A percentile compares a stretch with the other conserved stretches of the same genome.
Conservation (phyloP, 2,888 invertebrate species). For the Cordylochernes scorpioides region DNA sequence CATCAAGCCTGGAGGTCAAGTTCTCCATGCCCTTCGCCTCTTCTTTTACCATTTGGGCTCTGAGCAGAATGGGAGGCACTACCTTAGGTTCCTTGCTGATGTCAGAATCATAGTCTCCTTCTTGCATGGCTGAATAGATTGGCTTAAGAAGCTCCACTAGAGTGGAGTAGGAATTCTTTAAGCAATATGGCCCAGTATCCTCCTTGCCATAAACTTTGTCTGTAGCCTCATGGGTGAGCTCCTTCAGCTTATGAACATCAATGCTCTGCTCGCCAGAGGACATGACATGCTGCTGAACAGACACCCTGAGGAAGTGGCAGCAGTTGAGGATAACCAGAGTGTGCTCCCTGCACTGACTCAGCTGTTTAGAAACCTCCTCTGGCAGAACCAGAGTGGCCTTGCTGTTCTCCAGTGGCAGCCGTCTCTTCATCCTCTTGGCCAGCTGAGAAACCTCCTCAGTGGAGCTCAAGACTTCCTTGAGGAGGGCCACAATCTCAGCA, state of each 20-base stretch:
- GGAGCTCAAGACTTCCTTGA: constrained; percentile 43
- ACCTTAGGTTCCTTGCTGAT: constrained; percentile 22
- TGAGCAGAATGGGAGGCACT: constrained; percentile 25
- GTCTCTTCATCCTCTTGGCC: too few relatives aligned
- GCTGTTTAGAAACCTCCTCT: constrained; percentile 11
- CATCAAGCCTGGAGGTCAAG: constrained; percentile 56
- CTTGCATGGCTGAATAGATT: constrained; percentile 32
- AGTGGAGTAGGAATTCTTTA: constrained; percentile 11
- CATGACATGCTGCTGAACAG: constrained; percentile 30
- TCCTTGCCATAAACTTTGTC: constrained; percentile 32
- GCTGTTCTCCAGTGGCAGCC: too few relatives aligned
- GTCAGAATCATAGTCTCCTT: constrained; percentile 48
- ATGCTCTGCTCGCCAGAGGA: constrained; percentile 30
- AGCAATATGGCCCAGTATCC: constrained; percentile 22
- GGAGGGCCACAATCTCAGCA: constrained; percentile 31
- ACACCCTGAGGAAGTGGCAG: constrained; percentile 29
- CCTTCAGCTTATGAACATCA: constrained; percentile 36
- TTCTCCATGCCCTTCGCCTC: constrained; percentile 72
- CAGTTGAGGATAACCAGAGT: constrained; percentile 16
- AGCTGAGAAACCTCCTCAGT: constrained; percentile 49
- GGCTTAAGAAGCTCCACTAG: background rate
- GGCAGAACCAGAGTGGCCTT: too few relatives aligned
- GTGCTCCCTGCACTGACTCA: constrained; percentile 12
- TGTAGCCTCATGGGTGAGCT: constrained; percentile 37
- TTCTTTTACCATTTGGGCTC: constrained; percentile 65